phyloP scores from a whole-genome alignment of 2,113 vertebrate genomes.

The Suncus etruscus region DNA sequence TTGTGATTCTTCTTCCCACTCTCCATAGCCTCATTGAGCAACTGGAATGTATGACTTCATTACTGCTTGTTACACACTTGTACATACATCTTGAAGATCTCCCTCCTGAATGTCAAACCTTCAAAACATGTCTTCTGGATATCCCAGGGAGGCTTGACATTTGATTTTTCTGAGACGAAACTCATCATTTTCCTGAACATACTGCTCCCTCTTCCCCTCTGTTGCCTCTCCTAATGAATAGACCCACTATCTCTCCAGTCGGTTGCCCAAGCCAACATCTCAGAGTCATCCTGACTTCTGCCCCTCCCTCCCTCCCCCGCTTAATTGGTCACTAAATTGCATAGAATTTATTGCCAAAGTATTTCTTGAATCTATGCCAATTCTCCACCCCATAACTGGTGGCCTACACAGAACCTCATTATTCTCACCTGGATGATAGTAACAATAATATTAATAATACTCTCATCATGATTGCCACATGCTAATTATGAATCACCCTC shows the following conservation, averaged over 20 bases:
- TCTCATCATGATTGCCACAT: not conserved
- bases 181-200: not conserved
- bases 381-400: conserved; percentile 9
- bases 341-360: conserved; percentile 37
- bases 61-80: not conserved
- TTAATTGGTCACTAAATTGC: not conserved
- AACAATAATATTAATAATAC: not conserved
- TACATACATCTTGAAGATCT: not conserved
- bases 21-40: not conserved
- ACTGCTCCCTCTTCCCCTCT: not conserved
- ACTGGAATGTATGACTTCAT: not conserved
- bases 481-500: not conserved
- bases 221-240: not conserved
- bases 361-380: conserved; percentile 53
- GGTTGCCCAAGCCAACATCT: conserved; percentile 4
- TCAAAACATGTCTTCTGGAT: not conserved
- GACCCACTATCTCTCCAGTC: not conserved
- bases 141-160: not conserved
- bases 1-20: not conserved
- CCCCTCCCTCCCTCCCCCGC: not conserved
- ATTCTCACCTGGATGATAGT: conserved; percentile 52
- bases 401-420: conserved; percentile 38
- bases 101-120: not conserved
- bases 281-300: conserved; percentile 3
- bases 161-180: conserved; percentile 24